These are phyloP conservation scores for Lagopus muta DNA, from an alignment of 2,113 vertebrate species.

Conservation along the genomic window DNA sequence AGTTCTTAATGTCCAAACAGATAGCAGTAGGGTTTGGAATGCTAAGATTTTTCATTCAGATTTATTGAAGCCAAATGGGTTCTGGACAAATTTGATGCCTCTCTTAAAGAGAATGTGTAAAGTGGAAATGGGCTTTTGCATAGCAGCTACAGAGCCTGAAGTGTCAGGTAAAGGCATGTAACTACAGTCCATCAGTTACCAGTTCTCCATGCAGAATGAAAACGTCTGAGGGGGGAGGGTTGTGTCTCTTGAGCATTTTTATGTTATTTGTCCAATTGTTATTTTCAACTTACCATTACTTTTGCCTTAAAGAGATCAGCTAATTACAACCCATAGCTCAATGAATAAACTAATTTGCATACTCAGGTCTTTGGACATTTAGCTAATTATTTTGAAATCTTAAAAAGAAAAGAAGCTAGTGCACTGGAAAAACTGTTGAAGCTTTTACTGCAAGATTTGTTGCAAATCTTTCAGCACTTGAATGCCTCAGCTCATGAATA, in stretches of 20 bases:
- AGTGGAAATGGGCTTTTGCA: neutral
- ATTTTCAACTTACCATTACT: neutral
- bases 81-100: neutral
- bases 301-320: neutral
- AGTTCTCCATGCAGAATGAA: neutral
- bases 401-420: neutral
- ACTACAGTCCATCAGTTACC: neutral
- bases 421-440: neutral
- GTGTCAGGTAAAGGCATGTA: neutral
- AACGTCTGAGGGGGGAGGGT: neutral
- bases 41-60: neutral
- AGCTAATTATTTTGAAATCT: neutral
- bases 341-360: neutral
- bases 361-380: neutral
- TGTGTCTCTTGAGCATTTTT: neutral
- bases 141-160: neutral
- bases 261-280: neutral
- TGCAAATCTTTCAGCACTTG: neutral
- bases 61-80: neutral
- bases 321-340: neutral
- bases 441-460: neutral
- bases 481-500: neutral
- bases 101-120: fast-evolving
- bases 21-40: neutral
- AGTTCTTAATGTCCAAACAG: neutral